Evolutionary conservation across 2,113 vertebrate species (phyloP).

Genomic region (Aix galericulata): DNA sequence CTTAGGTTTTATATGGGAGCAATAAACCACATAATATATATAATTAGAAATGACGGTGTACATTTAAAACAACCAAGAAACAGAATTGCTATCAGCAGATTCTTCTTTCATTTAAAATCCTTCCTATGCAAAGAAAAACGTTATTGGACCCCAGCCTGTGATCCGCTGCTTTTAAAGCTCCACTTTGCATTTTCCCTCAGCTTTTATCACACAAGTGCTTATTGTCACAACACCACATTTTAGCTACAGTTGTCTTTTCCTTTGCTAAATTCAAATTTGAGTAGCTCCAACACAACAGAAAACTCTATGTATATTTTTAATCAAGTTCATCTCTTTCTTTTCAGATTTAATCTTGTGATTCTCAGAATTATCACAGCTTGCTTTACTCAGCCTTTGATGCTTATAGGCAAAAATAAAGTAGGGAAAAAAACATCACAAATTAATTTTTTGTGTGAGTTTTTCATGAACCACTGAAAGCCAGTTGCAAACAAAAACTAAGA

Average conservation of each 20-base stretch:
- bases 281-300: not conserved
- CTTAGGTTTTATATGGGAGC: not conserved
- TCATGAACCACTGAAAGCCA: not conserved
- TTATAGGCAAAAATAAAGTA: not conserved
- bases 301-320: not conserved
- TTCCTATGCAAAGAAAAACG: not conserved
- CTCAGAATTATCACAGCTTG: not conserved
- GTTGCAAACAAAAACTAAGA: not conserved
- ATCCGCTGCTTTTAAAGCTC: not conserved
- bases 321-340: not conserved
- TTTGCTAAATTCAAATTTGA: not conserved
- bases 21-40: not conserved
- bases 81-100: not conserved
- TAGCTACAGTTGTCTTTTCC: not conserved
- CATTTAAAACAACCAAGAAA: not conserved
- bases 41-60: not conserved
- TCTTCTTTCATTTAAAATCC: not conserved
- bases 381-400: not conserved
- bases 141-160: not conserved
- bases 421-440: not conserved
- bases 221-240: not conserved
- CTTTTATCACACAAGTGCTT: not conserved
- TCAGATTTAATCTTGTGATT: not conserved
- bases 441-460: not conserved
- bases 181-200: not conserved